These are phyloP conservation scores for Drosophila hamatofila DNA, from an alignment of 2,888 invertebrate genomes.

Conservation along the genomic window DNA sequence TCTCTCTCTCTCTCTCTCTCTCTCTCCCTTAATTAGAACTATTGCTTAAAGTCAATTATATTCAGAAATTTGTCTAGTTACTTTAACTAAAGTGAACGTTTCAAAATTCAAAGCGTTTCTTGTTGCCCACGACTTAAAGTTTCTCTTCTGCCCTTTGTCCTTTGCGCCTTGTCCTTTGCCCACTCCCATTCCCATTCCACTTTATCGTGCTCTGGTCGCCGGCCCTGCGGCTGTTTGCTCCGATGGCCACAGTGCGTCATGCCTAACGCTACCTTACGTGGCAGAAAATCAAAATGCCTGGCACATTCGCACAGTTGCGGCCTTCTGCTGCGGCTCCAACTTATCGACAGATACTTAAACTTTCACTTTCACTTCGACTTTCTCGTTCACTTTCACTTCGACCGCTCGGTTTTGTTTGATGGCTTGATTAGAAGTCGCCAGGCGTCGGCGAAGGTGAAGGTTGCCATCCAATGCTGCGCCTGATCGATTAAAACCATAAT, in stretches of 20 bases:
- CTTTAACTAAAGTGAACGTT: neutral
- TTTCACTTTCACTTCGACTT: slow-evolving; percentile 25
- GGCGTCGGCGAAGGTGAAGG: neutral
- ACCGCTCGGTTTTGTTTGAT: slow-evolving; percentile 39
- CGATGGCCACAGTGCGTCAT: slow-evolving; percentile 25
- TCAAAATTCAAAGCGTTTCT: neutral
- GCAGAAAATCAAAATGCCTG: slow-evolving; percentile 63
- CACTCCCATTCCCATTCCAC: neutral
- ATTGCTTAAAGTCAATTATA: neutral
- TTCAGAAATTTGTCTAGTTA: neutral
- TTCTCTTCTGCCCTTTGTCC: no score
- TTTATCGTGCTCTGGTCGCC: slow-evolving; percentile 4
- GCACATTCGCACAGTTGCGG: slow-evolving; percentile 63
- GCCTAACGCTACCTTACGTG: slow-evolving; percentile 26
- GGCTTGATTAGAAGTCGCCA: slow-evolving; percentile 57
- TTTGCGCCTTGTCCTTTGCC: neutral
- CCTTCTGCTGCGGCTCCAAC: slow-evolving; percentile 1
- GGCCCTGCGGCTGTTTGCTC: slow-evolving; percentile 42
- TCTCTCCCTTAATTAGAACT: neutral
- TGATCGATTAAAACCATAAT: slow-evolving; percentile 74
- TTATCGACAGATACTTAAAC: slow-evolving; percentile 43
- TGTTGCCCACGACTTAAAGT: neutral
- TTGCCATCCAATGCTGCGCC: slow-evolving; percentile 43
- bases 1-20: neutral
- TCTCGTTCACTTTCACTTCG: slow-evolving; percentile 25